Base-by-base conservation (phyloP, 2,797 vertebrate species). In the Tadarida brasiliensis region DNA sequence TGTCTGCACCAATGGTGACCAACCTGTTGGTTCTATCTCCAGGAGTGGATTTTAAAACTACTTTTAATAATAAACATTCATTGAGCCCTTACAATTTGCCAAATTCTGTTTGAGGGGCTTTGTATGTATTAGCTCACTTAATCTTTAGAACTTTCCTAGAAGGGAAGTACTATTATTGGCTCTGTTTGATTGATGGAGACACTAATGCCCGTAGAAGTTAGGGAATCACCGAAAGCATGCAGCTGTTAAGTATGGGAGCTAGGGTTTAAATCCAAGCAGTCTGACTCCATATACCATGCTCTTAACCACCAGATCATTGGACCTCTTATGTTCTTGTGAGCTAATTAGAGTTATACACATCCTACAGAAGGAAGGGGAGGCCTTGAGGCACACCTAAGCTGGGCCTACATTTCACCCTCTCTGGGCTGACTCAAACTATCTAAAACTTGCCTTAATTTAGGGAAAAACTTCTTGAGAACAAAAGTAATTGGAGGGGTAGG, bases 401-500 rank as follows among this genome's bases (percentile, higher is more conserved):
- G 70, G 56, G 3, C 20, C 49, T 89, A 26, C 35, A 39, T 71
- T 85, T 78, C 67, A 80, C 28, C 39, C 1, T 73, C 5, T 7
- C 7, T 14, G 9, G 49, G 61, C 63, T 78, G 47, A 83, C 26
- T 87, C 47, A 70, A 35, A 56, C 3, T 2, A 4, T 56, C 61
- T 83, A 76, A 83, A 91, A 71, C n/a, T 59, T 83, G n/a, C n/a
- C 54, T 94, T 51, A 71, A 77, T 12, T 76, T 87, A 70, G 47
- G 24, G 19, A 74, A 73, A 91, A 82, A 30, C 7, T 61, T 54
- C 44, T 74, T 26, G 28, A 11, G 2, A 87, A 81, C 20, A 44
- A 16, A 74, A 68, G 1, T 67, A 80, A 67, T 57, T 24, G 39
- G 57, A 81, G n/a, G 33, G 12, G 16, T 81, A 51, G 19, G 30